Percentiles rank a stretch among this genome's conserved stretches.
phyloP scores from a whole-genome alignment of 2,797 vertebrate genomes.

The Neostethus bicornis region DNA sequence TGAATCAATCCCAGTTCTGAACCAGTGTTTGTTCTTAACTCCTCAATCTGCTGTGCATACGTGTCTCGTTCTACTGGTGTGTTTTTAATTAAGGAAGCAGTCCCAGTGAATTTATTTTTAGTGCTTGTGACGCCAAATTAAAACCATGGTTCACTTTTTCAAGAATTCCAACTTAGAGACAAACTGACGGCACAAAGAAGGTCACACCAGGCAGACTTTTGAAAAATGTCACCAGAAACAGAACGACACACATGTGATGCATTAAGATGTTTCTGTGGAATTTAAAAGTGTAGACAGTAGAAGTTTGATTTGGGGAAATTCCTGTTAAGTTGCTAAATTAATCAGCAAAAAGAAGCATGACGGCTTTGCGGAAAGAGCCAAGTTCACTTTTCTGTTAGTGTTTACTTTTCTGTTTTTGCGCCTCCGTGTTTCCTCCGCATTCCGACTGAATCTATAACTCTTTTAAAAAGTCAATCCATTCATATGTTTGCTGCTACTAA shows the following conservation, averaged over 20 bases:
- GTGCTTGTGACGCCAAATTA: too few species aligned
- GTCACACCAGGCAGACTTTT: conserved; percentile 3
- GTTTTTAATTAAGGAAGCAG: too few species aligned
- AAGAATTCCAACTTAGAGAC: neutral
- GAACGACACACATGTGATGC: conserved; percentile 18
- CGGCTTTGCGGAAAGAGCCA: conserved; percentile 23
- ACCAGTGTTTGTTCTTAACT: neutral
- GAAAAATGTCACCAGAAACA: neutral
- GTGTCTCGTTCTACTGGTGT: too few species aligned
- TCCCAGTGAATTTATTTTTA: too few species aligned
- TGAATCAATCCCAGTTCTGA: too few species aligned
- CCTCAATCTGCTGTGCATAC: neutral
- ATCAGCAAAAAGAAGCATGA: conserved; percentile 63
- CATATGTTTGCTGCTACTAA: neutral
- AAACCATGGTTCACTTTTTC: neutral
- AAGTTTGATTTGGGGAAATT: conserved; percentile 71
- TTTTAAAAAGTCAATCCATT: too few species aligned
- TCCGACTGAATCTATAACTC: too few species aligned
- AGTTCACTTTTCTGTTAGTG: conserved; percentile 17
- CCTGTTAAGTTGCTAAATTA: conserved; percentile 75
- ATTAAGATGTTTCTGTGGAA: conserved; percentile 55
- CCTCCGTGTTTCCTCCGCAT: too few species aligned
- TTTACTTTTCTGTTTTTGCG: neutral
- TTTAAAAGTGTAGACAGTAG: conserved; percentile 45
- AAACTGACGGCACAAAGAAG: conserved; percentile 2